Conservation (phyloP, 2,113 vertebrate genomes). For the Pionites leucogaster region DNA sequence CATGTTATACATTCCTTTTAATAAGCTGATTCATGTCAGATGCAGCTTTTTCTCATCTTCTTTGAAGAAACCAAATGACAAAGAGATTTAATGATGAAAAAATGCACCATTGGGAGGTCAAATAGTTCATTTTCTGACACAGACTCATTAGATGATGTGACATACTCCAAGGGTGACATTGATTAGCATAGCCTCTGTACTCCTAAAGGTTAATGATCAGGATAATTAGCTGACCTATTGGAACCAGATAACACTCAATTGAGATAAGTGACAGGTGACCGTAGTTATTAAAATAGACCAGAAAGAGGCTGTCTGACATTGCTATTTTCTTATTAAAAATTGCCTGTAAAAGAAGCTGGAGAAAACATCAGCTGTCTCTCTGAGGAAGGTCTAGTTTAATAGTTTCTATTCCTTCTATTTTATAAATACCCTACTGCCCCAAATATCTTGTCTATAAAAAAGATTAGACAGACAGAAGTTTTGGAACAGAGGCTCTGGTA, state of each 20-base stretch:
- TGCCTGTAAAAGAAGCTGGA: background rate
- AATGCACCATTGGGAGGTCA: background rate
- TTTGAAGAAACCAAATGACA: slow-evolving; percentile 11
- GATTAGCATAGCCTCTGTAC: slow-evolving; percentile 33
- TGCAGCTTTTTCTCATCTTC: background rate
- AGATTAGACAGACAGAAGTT: background rate
- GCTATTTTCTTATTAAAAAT: background rate
- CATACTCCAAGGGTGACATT: background rate
- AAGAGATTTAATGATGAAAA: slow-evolving; percentile 21
- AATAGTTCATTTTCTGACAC: background rate
- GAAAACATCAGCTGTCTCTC: background rate
- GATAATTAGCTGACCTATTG: slow-evolving; percentile 61
- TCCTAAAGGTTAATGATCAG: slow-evolving; percentile 66
- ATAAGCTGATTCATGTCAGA: slow-evolving; percentile 6
- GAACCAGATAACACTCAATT: slow-evolving; percentile 47
- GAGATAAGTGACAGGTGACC: slow-evolving; percentile 44
- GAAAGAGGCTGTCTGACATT: background rate
- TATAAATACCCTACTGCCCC: background rate
- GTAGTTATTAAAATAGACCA: slow-evolving; percentile 30
- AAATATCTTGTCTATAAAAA: background rate
- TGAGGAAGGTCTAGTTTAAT: background rate
- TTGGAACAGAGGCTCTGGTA: background rate
- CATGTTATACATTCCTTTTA: background rate
- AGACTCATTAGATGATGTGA: slow-evolving; percentile 33
- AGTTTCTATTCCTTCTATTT: background rate